These are phyloP conservation scores for Conus betulinus DNA, from an alignment of 1,140 invertebrate genomes.

Conservation along the genomic window DNA sequence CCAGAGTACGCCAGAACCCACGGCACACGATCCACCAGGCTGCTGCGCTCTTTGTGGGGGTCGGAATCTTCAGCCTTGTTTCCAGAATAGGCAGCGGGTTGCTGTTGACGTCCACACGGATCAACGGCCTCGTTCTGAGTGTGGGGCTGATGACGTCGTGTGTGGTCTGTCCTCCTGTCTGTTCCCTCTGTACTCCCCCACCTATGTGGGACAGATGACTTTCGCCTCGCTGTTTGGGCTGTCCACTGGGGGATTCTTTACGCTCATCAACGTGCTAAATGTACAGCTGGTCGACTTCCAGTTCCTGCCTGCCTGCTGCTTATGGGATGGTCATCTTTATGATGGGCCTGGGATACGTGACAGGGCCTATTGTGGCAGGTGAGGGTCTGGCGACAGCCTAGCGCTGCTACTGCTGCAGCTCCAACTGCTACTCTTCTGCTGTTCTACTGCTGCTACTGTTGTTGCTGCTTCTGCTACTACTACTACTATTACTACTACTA, in stretches of 20 bases:
- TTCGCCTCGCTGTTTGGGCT: not conserved
- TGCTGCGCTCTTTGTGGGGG: not conserved
- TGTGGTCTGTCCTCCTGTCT: not conserved
- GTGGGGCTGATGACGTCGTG: not conserved
- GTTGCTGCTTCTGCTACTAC: no score
- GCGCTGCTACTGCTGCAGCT: no score
- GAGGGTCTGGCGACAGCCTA: not conserved
- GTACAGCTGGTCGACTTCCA: not conserved
- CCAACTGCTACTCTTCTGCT: no score
- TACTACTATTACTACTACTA: no score
- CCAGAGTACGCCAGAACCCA: not conserved
- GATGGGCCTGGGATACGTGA: not conserved
- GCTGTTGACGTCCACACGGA: not conserved
- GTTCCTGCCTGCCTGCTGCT: not conserved
- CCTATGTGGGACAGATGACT: not conserved
- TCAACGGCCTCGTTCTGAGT: not conserved
- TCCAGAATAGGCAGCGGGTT: not conserved
- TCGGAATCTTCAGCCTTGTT: slow-evolving; percentile 18
- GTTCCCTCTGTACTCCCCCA: not conserved
- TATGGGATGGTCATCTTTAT: not conserved
- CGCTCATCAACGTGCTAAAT: not conserved
- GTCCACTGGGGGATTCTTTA: not conserved
- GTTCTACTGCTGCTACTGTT: no score
- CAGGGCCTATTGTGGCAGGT: not conserved
- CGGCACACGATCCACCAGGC: not conserved